A percentile compares a stretch with the other conserved stretches of the same genome.
phyloP scores from a whole-genome alignment of 2,888 invertebrate species.

The Cryptocheilus praepositus region DNA sequence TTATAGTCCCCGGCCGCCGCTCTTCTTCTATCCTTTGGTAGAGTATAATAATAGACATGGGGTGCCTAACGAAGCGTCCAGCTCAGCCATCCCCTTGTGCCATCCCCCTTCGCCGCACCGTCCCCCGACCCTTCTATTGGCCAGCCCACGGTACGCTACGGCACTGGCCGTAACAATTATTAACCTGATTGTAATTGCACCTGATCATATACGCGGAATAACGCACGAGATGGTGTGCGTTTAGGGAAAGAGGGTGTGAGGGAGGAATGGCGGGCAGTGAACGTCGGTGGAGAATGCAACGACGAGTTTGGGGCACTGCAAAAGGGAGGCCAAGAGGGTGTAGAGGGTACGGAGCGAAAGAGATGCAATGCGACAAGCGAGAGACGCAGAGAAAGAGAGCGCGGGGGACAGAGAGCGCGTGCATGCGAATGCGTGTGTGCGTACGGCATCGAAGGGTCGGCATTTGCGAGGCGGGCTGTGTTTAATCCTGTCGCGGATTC shows the following conservation, averaged over 20 bases:
- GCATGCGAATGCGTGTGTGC: conserved; percentile 13
- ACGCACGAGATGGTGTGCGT: conserved; percentile 45
- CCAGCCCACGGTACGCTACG: conserved; percentile 23
- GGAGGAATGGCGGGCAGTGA: conserved; percentile 17
- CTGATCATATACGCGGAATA: conserved; percentile 68
- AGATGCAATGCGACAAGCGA: conserved; percentile 3
- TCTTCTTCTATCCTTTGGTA: conserved; percentile 28
- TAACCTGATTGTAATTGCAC: conserved; percentile 72
- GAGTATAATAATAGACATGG: conserved; percentile 27
- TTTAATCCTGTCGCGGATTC: conserved; percentile 62
- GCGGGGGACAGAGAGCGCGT: too few relatives aligned
- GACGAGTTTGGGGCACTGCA: conserved; percentile 21
- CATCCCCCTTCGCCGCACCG: conserved; percentile 19
- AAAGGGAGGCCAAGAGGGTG: conserved; percentile 1
- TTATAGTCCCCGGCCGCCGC: conserved; percentile 21
- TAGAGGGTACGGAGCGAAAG: conserved; percentile 11
- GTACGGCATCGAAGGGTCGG: conserved; percentile 45
- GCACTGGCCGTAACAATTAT: conserved; percentile 65
- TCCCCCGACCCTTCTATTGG: too few relatives aligned
- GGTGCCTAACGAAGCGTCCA: conserved; percentile 55
- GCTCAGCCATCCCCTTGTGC: conserved; percentile 26
- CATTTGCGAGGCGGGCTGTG: conserved; percentile 48
- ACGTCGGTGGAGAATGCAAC: conserved; percentile 7
- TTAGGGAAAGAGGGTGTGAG: conserved; percentile 12
- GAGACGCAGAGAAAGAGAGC: too few relatives aligned